A percentile compares a stretch with the other conserved stretches of the same genome.
Conservation (phyloP, 2,888 invertebrate species). For the Drosophila meridionalis region DNA sequence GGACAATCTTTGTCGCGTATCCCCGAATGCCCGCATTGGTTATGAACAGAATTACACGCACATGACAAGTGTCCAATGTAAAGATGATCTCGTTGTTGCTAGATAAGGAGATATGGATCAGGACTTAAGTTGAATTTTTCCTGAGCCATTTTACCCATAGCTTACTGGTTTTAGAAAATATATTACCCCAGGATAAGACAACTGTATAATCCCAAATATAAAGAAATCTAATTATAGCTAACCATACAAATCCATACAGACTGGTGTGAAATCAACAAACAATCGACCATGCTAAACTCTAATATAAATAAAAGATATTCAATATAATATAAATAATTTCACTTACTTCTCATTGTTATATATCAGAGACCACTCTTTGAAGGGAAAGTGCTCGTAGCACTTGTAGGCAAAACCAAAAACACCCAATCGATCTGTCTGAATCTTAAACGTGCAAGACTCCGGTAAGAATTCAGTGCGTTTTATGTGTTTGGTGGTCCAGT, state of each 20-base stretch:
- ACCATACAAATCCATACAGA: background rate
- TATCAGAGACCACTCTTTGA: conserved; percentile 76
- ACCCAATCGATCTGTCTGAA: conserved; percentile 82
- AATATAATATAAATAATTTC: background rate
- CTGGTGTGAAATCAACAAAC: background rate
- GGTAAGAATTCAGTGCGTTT: conserved; percentile 54
- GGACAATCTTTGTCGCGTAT: conserved; percentile 65
- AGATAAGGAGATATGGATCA: background rate
- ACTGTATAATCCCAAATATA: no score
- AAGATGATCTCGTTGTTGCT: conserved; percentile 76
- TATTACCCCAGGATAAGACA: no score
- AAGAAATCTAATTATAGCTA: background rate
- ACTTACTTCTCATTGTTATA: conserved; percentile 71
- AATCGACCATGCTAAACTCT: background rate
- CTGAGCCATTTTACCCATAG: no score
- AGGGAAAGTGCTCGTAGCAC: conserved; percentile 83
- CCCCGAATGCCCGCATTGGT: conserved; percentile 70
- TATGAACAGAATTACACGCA: conserved; percentile 66
- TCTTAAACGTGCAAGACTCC: conserved; percentile 54
- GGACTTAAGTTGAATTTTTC: background rate
- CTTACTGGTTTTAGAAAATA: no score
- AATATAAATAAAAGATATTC: background rate
- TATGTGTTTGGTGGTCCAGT: conserved; percentile 81
- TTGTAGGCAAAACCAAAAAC: conserved; percentile 82
- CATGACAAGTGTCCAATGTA: conserved; percentile 69